Evolutionary conservation across 2,113 vertebrate genomes (phyloP), one percentile per base, ranked within the genome.

Genomic region (Propithecus coquereli): DNA sequence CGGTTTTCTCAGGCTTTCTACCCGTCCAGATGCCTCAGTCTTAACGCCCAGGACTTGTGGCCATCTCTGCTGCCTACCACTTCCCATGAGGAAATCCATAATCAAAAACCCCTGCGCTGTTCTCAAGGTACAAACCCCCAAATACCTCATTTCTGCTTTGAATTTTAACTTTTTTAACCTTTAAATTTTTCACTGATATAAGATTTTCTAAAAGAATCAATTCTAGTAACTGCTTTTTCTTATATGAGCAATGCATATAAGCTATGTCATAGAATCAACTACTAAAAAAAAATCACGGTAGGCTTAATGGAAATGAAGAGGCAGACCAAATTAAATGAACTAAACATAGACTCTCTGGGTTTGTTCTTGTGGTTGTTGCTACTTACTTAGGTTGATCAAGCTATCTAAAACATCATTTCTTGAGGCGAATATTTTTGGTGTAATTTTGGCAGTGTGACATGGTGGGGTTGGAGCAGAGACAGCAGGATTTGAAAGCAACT

Each of bases 101-200:
- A 50, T 3, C 37, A 10, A 32, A 84, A 57, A 32, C 5, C 22
- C 61, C 43, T 30, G 5, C 14, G 18, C 25, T 70, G 3, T 45
- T 90, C 65, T 27, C 86, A 77, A 92, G 76, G 9, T 71, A 79
- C 5, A 32, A 82, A 91, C 68, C 8, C 34, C 27, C 34, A 22
- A 45, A 57, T 9, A 66, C 37, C 4, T 68, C 8, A 37, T 40
- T 63, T n/a, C 45, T 80, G 17, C 57, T 71, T 90, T 84, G n/a
- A 65, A 94, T 90, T 91, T 74, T 50, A 84, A 65, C 54, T 47
- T 71, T 52, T 87, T 71, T 54, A 43, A 77, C 81, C 43, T 14
- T 74, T 10, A 79, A 30, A 23, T 61, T 83, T 81, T 82, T 81
- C 91, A 88, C 1, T 73, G 50, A 34, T 0, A 2, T 32, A 47